phyloP scores from a whole-genome alignment of 1,140 invertebrate genomes.

The Apolygus lucorum region DNA sequence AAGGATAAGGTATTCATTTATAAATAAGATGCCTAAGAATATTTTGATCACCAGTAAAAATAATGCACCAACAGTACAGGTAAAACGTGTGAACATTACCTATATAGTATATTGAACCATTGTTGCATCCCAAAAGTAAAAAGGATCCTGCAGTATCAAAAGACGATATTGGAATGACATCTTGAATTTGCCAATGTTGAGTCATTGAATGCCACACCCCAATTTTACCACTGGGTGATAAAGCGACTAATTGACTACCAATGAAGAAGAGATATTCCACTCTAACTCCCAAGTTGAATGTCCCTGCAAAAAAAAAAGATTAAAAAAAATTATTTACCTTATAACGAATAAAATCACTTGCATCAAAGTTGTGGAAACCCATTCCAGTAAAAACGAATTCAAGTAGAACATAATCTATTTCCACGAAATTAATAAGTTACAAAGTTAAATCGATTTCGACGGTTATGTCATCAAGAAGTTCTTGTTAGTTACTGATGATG shows the following conservation, averaged over 20 bases:
- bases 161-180: constrained; percentile 87
- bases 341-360: neutral
- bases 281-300: constrained; percentile 81
- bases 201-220: constrained; percentile 98
- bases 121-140: constrained; percentile 85
- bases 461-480: too few relatives aligned
- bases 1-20: too few relatives aligned
- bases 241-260: constrained; percentile 88
- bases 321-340: neutral
- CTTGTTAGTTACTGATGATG: too few relatives aligned
- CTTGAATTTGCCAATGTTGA: constrained; percentile 95
- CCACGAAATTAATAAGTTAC: too few relatives aligned
- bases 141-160: constrained; percentile 95
- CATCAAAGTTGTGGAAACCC: too few relatives aligned
- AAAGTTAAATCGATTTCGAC: too few relatives aligned
- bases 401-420: too few relatives aligned
- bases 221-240: constrained; percentile 90
- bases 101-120: constrained; percentile 96
- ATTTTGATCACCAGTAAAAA: too few relatives aligned
- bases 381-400: too few relatives aligned
- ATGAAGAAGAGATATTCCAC: constrained; percentile 97
- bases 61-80: too few relatives aligned
- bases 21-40: too few relatives aligned
- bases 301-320: constrained; percentile 45
- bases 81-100: constrained; percentile 50